Evolutionary conservation across 2,113 vertebrate species (phyloP).

Genomic region (Australoheros scitulus): DNA sequence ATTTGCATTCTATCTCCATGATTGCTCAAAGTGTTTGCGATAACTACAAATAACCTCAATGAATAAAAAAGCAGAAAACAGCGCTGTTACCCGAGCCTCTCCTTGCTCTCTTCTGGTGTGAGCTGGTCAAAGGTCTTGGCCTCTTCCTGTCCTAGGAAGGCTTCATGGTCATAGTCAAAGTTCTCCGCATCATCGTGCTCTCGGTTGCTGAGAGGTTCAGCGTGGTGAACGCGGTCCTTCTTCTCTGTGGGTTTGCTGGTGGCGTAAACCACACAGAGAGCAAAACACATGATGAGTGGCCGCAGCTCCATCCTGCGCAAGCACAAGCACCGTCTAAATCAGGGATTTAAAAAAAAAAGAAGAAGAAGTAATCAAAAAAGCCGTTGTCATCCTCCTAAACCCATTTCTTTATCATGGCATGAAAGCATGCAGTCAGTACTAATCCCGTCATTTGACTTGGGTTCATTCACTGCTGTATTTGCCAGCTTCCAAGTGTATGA

Average conservation of each 20-base stretch:
- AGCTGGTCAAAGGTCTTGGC: conserved; percentile 97
- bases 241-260: conserved; percentile 94
- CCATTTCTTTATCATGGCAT: neutral
- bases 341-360: neutral
- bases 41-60: neutral
- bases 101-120: conserved; percentile 97
- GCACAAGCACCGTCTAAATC: neutral
- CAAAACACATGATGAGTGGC: conserved; percentile 85
- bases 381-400: neutral
- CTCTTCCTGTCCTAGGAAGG: conserved; percentile 94
- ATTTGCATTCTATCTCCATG: neutral
- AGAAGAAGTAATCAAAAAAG: neutral
- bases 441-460: neutral
- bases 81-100: conserved; percentile 88
- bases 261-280: conserved; percentile 83
- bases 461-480: neutral
- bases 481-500: neutral
- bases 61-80: neutral
- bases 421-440: neutral
- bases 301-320: conserved; percentile 80
- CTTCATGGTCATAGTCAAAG: conserved; percentile 99
- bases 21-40: neutral
- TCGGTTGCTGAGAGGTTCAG: conserved; percentile 88
- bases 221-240: conserved; percentile 92
- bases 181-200: conserved; percentile 88